These are phyloP conservation scores for Aramus guarauna DNA, from an alignment of 2,113 vertebrate species.

Conservation along the genomic window DNA sequence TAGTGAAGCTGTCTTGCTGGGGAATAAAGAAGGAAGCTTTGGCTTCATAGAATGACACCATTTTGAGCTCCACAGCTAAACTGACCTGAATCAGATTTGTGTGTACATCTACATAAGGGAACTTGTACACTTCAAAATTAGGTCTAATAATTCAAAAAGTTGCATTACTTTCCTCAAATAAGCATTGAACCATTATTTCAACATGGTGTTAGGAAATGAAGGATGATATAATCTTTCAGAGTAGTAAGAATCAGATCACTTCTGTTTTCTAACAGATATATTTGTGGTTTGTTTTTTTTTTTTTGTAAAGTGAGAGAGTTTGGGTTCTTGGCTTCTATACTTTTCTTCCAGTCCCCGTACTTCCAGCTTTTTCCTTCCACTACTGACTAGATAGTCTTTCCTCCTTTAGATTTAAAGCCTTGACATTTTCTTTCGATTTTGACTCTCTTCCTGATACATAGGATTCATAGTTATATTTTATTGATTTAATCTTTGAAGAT, in stretches of 20 bases:
- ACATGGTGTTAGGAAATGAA: background rate
- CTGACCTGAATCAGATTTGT: background rate
- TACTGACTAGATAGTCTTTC: background rate
- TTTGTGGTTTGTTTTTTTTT: rapidly evolving
- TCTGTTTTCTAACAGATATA: background rate
- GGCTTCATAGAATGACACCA: background rate
- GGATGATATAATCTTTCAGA: background rate
- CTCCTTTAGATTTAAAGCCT: background rate
- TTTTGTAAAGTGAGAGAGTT: background rate
- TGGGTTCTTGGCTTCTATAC: background rate
- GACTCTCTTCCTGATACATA: background rate
- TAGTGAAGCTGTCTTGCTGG: background rate
- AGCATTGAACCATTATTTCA: background rate
- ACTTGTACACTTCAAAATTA: background rate
- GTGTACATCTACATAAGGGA: background rate
- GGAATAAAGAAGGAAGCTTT: background rate
- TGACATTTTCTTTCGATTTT: background rate
- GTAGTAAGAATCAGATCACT: background rate
- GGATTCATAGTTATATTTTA: background rate
- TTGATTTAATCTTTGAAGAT: background rate
- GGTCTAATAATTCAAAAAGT: background rate
- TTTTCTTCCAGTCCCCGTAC: background rate
- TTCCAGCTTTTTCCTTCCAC: background rate
- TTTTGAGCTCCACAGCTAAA: background rate
- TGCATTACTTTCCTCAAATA: background rate